These are phyloP conservation scores for Atractosteus spatula DNA, from an alignment of 2,113 vertebrate species.

Conservation along the genomic window DNA sequence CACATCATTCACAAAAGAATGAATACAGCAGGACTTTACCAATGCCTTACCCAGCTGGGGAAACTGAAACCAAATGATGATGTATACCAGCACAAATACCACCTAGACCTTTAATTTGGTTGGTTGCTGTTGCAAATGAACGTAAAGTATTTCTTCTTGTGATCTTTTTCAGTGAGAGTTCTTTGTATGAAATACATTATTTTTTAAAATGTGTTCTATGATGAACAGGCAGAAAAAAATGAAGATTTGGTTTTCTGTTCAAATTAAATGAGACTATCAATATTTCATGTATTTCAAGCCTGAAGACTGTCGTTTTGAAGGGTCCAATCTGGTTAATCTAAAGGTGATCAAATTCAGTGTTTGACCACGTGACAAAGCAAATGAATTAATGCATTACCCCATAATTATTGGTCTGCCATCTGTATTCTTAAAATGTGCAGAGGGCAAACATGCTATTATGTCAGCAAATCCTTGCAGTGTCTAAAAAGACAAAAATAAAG, in stretches of 20 bases:
- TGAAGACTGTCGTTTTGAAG: too few relatives aligned
- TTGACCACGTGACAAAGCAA: neutral
- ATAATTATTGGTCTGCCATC: too few relatives aligned
- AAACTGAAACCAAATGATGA: slow-evolving; percentile 8
- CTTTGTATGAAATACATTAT: slow-evolving; percentile 41
- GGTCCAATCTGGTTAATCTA: too few relatives aligned
- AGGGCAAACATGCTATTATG: too few relatives aligned
- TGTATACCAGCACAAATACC: slow-evolving; percentile 9
- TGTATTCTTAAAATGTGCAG: too few relatives aligned
- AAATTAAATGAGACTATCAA: neutral
- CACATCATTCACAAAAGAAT: too few relatives aligned
- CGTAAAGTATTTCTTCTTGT: slow-evolving; percentile 4
- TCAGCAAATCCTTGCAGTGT: too few relatives aligned
- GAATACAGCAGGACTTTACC: too few relatives aligned
- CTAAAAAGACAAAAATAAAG: too few relatives aligned
- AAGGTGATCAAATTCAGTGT: too few relatives aligned
- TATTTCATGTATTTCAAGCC: too few relatives aligned
- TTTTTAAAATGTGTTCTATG: slow-evolving; percentile 59
- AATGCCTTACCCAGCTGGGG: neutral
- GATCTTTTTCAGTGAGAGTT: slow-evolving; percentile 1
- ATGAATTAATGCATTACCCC: neutral
- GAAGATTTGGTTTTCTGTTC: slow-evolving; percentile 70
- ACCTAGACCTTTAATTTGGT: slow-evolving; percentile 31
- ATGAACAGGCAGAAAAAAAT: slow-evolving; percentile 71
- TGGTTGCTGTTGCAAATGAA: slow-evolving; percentile 69